Percentiles rank a stretch among this genome's conserved stretches.
These are phyloP conservation scores for Siniperca scherzeri DNA, from an alignment of 2,797 vertebrate genomes.

Conservation along the genomic window DNA sequence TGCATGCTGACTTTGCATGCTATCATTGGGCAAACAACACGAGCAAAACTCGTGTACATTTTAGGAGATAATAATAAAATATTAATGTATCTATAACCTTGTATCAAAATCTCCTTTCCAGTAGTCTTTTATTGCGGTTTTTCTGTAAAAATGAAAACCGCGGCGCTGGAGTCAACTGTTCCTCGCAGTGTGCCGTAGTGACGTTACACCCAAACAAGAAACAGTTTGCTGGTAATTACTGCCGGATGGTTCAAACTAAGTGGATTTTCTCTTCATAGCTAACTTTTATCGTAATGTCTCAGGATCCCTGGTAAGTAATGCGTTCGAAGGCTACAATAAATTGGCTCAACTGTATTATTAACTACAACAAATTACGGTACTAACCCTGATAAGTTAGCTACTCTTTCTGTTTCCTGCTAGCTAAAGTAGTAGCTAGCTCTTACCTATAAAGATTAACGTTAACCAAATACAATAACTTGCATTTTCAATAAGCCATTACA, in stretches of 20 bases:
- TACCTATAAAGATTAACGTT: background rate
- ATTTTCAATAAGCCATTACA: background rate
- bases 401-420: constrained; percentile 23
- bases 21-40: background rate
- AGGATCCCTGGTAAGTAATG: constrained; percentile 81
- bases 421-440: constrained; percentile 41
- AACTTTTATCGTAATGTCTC: constrained; percentile 74
- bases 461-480: background rate
- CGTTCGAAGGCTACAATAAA: fast-evolving
- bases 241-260: constrained; percentile 17
- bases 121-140: background rate
- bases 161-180: constrained; percentile 8
- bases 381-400: background rate
- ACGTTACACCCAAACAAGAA: constrained; percentile 79
- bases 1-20: background rate
- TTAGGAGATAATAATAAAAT: background rate
- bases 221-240: constrained; percentile 43
- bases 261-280: constrained; percentile 21
- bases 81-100: background rate
- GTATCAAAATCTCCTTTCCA: background rate
- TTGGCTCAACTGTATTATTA: background rate
- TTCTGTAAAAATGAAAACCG: background rate
- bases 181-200: constrained; percentile 57
- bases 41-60: background rate
- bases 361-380: background rate